These are phyloP conservation scores for Capricornis sumatraensis DNA, from an alignment of 2,113 vertebrate species.

Conservation along the genomic window DNA sequence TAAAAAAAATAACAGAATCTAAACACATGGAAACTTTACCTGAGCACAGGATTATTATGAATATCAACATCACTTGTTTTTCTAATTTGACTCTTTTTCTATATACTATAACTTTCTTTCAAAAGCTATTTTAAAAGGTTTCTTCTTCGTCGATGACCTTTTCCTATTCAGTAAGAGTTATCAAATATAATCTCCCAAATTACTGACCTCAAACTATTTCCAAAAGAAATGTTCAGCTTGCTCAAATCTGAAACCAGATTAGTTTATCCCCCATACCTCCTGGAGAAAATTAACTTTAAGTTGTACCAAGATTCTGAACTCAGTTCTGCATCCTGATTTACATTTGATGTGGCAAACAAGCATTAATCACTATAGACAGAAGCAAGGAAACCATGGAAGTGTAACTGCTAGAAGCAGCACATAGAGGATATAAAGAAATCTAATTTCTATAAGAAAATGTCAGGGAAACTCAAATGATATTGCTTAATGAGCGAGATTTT, in stretches of 20 bases:
- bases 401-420: conserved; percentile 45
- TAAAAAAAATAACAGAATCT: background rate
- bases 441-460: background rate
- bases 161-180: background rate
- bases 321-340: conserved; percentile 42
- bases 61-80: background rate
- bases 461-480: background rate
- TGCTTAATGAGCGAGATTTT: background rate
- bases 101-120: background rate
- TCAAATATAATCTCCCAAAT: background rate
- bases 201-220: background rate
- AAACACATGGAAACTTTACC: background rate
- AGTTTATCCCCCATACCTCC: background rate
- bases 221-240: background rate
- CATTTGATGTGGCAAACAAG: conserved; percentile 48
- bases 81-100: background rate
- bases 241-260: background rate
- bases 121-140: background rate
- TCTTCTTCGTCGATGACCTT: background rate
- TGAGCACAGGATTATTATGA: background rate
- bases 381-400: conserved; percentile 37
- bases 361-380: conserved; percentile 51
- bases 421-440: background rate
- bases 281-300: background rate
- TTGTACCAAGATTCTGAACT: conserved; percentile 28